phyloP scores from a whole-genome alignment of 2,113 vertebrate genomes.

The Mesembrinibis cayennensis region DNA sequence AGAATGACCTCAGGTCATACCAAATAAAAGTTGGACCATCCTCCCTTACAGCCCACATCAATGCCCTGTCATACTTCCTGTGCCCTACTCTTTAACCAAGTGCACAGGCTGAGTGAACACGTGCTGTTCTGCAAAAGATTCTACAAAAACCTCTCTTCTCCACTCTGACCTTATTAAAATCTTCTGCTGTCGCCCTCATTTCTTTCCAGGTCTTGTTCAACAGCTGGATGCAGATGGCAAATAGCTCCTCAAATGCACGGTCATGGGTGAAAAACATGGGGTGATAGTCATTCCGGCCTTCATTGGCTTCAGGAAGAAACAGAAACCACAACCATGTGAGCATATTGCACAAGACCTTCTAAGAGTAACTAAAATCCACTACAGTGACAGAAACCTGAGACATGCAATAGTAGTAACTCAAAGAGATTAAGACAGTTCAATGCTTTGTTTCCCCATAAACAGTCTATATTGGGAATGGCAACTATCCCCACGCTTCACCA shows the following conservation, averaged over 20 bases:
- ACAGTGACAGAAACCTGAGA: background rate
- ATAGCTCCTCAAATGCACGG: constrained; percentile 95
- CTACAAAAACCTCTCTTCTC: background rate
- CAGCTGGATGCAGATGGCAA: constrained; percentile 96
- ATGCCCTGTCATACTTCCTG: background rate
- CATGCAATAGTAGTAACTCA: background rate
- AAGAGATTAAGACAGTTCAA: background rate
- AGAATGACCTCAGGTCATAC: background rate
- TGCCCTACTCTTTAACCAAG: background rate
- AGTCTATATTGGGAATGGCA: background rate
- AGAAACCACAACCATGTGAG: background rate
- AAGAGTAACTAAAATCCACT: background rate
- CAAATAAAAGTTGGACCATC: background rate
- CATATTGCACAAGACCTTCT: background rate
- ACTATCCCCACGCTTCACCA: background rate
- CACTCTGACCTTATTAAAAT: constrained; percentile 93
- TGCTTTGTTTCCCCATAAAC: background rate
- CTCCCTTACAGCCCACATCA: background rate
- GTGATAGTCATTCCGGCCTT: constrained; percentile 96
- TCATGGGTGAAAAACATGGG: constrained; percentile 99
- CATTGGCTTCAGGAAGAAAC: constrained; percentile 81
- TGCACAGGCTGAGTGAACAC: background rate
- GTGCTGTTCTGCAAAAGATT: background rate
- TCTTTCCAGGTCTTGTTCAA: constrained; percentile 99
- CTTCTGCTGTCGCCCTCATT: constrained; percentile 96